A percentile compares a stretch with the other conserved stretches of the same genome.
Conservation (phyloP, 2,113 vertebrate species). For the Indicator indicator region DNA sequence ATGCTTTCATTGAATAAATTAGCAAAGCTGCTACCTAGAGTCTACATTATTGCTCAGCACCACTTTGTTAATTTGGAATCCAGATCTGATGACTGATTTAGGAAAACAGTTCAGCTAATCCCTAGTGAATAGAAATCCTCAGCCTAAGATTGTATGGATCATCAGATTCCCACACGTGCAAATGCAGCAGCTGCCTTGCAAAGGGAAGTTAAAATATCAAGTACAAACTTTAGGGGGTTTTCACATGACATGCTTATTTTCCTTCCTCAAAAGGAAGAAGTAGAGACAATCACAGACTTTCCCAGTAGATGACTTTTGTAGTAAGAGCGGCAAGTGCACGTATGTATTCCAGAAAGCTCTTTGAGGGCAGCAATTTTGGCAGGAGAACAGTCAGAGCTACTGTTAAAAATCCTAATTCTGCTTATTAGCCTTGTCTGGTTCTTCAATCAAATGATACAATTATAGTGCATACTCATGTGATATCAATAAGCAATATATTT, state of each 20-base stretch:
- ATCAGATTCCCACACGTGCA: conserved; percentile 65
- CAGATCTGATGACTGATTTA: conserved; percentile 70
- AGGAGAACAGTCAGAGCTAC: neutral
- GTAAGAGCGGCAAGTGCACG: neutral
- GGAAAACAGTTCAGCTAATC: conserved; percentile 67
- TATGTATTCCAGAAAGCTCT: neutral
- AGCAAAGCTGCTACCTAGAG: conserved; percentile 65
- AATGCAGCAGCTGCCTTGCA: conserved; percentile 60
- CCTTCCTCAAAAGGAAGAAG: conserved; percentile 29
- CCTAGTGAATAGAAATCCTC: conserved; percentile 66
- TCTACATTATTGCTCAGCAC: conserved; percentile 57
- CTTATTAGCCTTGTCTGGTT: neutral
- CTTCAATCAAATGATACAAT: neutral
- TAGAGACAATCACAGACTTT: neutral
- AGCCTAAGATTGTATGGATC: conserved; percentile 42
- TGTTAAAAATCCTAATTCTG: neutral
- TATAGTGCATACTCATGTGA: neutral
- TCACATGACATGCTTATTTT: conserved; percentile 18
- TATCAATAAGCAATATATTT: neutral
- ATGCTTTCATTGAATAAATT: conserved; percentile 51
- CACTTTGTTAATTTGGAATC: conserved; percentile 70
- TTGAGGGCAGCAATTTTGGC: neutral
- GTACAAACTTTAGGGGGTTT: conserved; percentile 10
- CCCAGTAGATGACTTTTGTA: neutral
- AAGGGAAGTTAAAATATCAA: conserved; percentile 60